phyloP scores from a whole-genome alignment of 2,113 vertebrate genomes.

The Oreocharis arfaki region DNA sequence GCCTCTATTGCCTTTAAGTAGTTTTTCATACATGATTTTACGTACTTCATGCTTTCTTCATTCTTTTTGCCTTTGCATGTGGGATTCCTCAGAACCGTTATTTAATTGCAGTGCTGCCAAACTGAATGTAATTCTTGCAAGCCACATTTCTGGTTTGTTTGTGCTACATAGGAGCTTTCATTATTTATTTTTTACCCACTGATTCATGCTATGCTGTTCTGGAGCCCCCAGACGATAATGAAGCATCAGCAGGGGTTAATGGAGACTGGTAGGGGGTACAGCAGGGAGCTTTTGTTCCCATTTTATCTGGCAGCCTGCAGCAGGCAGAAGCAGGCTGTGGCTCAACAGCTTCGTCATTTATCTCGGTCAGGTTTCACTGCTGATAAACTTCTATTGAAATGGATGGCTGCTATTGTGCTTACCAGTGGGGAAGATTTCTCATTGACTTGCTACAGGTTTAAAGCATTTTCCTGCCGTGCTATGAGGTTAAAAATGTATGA shows the following conservation, averaged over 20 bases:
- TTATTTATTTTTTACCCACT: slow-evolving; percentile 43
- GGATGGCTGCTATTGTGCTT: slow-evolving; percentile 67
- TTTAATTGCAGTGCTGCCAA: background rate
- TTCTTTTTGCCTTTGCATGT: fast-evolving
- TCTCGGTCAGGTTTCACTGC: slow-evolving; percentile 65
- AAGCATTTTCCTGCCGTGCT: slow-evolving; percentile 52
- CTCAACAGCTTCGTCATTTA: slow-evolving; percentile 67
- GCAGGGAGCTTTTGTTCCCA: slow-evolving; percentile 65
- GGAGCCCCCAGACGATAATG: slow-evolving; percentile 58
- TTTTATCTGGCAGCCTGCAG: slow-evolving; percentile 71
- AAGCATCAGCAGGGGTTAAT: slow-evolving; percentile 70
- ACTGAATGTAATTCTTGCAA: background rate
- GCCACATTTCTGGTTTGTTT: slow-evolving; percentile 6
- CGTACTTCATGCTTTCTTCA: background rate
- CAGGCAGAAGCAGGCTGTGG: slow-evolving; percentile 63
- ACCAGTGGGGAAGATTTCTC: slow-evolving; percentile 44
- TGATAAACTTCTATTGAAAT: slow-evolving; percentile 69
- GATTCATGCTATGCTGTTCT: slow-evolving; percentile 33
- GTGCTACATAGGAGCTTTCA: background rate
- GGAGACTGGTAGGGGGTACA: slow-evolving; percentile 51
- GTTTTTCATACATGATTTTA: background rate
- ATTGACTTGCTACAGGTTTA: slow-evolving; percentile 57
- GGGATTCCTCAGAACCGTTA: background rate
- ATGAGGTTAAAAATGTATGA: slow-evolving; percentile 63
- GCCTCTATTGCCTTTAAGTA: background rate